Conservation (phyloP, 2,888 invertebrate genomes). For the Stenurella melanura region DNA sequence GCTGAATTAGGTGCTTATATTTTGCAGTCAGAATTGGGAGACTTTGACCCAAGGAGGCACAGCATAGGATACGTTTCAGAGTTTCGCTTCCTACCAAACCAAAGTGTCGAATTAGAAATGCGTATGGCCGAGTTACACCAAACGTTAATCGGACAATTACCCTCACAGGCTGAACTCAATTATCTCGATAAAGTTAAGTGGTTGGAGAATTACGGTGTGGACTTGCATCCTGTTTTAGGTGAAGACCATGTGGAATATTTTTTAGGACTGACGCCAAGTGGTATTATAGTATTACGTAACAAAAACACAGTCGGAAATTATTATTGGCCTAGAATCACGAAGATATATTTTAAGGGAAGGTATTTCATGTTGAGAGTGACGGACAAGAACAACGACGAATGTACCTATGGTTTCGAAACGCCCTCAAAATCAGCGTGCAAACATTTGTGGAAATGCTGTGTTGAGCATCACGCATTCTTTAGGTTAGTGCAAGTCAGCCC, state of each 20-base stretch:
- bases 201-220: slow-evolving; percentile 99
- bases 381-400: slow-evolving; percentile 96
- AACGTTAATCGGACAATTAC: slow-evolving; percentile 91
- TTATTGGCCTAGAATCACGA: slow-evolving; percentile 98
- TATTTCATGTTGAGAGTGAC: slow-evolving; percentile 97
- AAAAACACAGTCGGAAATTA: slow-evolving; percentile 98
- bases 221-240: slow-evolving; percentile 96
- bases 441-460: slow-evolving; percentile 96
- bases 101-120: slow-evolving; percentile 92
- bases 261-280: slow-evolving; percentile 93
- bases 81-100: slow-evolving; percentile 93
- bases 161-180: slow-evolving; percentile 94
- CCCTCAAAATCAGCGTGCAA: slow-evolving; percentile 94
- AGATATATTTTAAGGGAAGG: slow-evolving; percentile 96
- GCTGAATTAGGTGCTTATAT: slow-evolving; percentile 94
- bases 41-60: slow-evolving; percentile 92
- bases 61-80: slow-evolving; percentile 94
- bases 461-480: slow-evolving; percentile 96
- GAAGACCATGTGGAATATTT: slow-evolving; percentile 98
- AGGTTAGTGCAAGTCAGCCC: slow-evolving; percentile 89
- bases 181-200: slow-evolving; percentile 98
- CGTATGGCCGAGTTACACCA: slow-evolving; percentile 92
- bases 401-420: slow-evolving; percentile 97
- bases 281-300: slow-evolving; percentile 94
- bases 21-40: slow-evolving; percentile 96